Evolutionary conservation across 2,888 invertebrate genomes (phyloP), one percentile per base, ranked within the genome.

Genomic region (Autographa gamma): DNA sequence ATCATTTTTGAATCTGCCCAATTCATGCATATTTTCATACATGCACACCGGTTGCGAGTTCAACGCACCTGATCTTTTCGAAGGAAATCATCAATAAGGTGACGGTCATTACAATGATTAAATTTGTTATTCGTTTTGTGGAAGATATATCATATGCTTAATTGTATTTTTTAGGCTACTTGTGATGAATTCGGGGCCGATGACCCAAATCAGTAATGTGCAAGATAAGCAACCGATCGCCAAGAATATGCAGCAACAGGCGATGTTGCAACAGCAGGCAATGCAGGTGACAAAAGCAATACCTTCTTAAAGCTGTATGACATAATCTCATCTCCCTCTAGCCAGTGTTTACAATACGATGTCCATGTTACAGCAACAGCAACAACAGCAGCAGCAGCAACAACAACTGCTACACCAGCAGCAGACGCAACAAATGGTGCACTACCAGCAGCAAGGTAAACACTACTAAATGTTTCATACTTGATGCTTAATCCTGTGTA

Each of bases 161-260:
- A 54, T 8, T 25, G 25, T 61, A 32, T 31, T 59, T 80, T 79
- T 0, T 86, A 96, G 96, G 82, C 91, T 96, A 87, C 81, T 96
- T 67, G 93, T 97, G 65, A 96, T 97, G 96, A 96, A 96, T 82
- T 90, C 96, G 31, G 96, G 96, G 0, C 96, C 96, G 65, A 96
- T 96, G 95, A 90, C 96, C 0, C 96, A 96, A 86, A 93, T 96
- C 5, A 85, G 93, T 1, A 91, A 88, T 71, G 84, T 92, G 86
- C 96, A 87, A 89, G 97, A 90, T 94, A 97, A 90, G 93, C 96
- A 96, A 90, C 94, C 86, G 81, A 91, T 82, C 91, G 96, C 80
- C 67, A 97, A 95, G 93, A 96, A 83, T 92, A 96, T 94, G 90
- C 93, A 93, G 58, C 95, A 95, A 60, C 91, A 91, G 63, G 88